Conservation (phyloP, 2,797 vertebrate genomes). For the Rhynchonycteris naso region DNA sequence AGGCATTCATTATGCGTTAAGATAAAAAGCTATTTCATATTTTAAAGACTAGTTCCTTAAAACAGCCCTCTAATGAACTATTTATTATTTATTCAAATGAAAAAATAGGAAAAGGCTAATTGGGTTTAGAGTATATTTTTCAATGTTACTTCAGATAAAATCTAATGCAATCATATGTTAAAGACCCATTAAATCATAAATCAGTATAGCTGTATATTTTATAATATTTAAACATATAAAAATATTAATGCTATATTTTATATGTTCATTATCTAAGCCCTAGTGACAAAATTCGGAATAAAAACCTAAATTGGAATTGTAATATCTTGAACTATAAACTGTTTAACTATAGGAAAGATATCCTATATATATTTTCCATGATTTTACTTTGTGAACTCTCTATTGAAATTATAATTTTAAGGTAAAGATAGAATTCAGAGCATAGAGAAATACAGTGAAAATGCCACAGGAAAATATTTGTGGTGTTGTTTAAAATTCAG, state of each 20-base stretch:
- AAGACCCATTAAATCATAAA: not conserved
- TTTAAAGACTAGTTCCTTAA: conserved; percentile 29
- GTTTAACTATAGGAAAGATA: not conserved
- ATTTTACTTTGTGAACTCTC: not conserved
- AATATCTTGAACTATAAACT: not conserved
- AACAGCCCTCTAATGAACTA: not conserved
- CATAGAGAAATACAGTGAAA: conserved; percentile 1
- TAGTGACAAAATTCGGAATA: not conserved
- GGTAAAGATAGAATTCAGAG: conserved; percentile 28
- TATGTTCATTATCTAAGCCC: not conserved
- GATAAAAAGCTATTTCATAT: conserved; percentile 14
- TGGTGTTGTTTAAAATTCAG: conserved; percentile 19
- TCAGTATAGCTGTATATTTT: not conserved
- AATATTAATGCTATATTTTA: conserved; percentile 35
- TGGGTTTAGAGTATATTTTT: not conserved
- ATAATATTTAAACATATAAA: conserved; percentile 27
- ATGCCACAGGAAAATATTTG: conserved; percentile 23
- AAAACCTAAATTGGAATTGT: not conserved
- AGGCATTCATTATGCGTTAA: conserved; percentile 24
- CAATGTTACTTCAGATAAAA: not conserved
- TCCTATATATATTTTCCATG: conserved; percentile 17
- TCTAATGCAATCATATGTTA: not conserved
- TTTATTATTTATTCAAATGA: conserved; percentile 28
- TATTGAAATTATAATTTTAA: conserved; percentile 41
- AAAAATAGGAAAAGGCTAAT: conserved; percentile 32